These are phyloP conservation scores for Drosophila pseudoananassae DNA, from an alignment of 1,140 invertebrate genomes.

Conservation along the genomic window DNA sequence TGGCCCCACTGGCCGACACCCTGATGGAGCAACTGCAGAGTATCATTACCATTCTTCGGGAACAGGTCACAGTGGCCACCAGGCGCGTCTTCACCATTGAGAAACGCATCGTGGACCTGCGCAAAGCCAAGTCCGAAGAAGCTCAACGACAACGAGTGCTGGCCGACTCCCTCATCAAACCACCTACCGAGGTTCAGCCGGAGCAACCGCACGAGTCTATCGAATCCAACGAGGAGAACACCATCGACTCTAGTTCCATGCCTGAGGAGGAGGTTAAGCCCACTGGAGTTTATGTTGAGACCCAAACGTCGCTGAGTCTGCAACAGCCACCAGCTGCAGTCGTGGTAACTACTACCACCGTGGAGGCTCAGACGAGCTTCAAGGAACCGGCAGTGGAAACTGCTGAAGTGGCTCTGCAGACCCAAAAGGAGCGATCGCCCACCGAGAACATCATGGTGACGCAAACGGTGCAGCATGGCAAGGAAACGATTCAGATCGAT, in stretches of 20 bases:
- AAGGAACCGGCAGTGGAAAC: slow-evolving; percentile 70
- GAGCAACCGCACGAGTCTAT: slow-evolving; percentile 48
- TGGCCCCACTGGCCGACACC: slow-evolving; percentile 70
- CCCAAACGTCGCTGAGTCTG: slow-evolving; percentile 85
- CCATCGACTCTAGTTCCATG: slow-evolving; percentile 75
- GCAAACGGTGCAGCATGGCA: slow-evolving; percentile 88
- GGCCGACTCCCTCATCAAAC: slow-evolving; percentile 65
- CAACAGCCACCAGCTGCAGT: slow-evolving; percentile 27
- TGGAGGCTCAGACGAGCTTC: slow-evolving; percentile 87
- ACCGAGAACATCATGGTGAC: slow-evolving; percentile 90
- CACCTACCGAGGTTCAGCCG: slow-evolving; percentile 29
- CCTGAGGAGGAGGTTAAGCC: slow-evolving; percentile 77
- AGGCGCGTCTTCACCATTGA: slow-evolving; percentile 80
- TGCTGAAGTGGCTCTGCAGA: slow-evolving; percentile 74
- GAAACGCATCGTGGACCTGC: slow-evolving; percentile 73
- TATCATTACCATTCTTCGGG: slow-evolving; percentile 72
- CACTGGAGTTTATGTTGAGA: slow-evolving; percentile 79
- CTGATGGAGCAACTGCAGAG: slow-evolving; percentile 76
- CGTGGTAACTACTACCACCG: slow-evolving; percentile 84
- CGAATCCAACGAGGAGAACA: slow-evolving; percentile 70
- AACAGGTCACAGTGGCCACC: slow-evolving; percentile 78
- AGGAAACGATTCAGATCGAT: slow-evolving; percentile 91
- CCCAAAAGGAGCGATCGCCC: slow-evolving; percentile 70
- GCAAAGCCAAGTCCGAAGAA: slow-evolving; percentile 69
- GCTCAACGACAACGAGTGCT: slow-evolving; percentile 63